Evolutionary conservation across 2,113 vertebrate genomes (phyloP).

Genomic region (Sorex araneus): DNA sequence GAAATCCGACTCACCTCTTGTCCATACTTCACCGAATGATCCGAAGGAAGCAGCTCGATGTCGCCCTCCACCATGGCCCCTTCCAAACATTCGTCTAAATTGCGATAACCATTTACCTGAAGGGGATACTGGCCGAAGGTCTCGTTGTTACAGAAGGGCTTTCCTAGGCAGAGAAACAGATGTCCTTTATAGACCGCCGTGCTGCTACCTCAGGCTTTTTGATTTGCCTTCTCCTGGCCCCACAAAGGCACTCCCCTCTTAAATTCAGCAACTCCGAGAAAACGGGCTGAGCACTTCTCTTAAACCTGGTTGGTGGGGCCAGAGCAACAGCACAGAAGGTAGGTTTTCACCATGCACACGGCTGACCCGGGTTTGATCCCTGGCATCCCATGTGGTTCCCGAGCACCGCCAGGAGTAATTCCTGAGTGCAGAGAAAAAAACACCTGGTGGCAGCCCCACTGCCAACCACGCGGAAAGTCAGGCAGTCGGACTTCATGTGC

Average conservation of each 20-base stretch:
- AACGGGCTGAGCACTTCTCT: neutral
- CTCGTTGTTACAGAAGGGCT: slow-evolving; percentile 95
- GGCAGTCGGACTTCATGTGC: neutral
- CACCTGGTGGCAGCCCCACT: neutral
- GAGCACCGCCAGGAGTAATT: too few species aligned
- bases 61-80: slow-evolving; percentile 97
- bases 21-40: slow-evolving; percentile 89
- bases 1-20: slow-evolving; percentile 92
- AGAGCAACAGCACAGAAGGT: too few species aligned
- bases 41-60: slow-evolving; percentile 91
- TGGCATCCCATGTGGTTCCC: too few species aligned
- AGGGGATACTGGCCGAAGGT: slow-evolving; percentile 99
- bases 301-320: too few species aligned
- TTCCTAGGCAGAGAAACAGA: slow-evolving; percentile 88
- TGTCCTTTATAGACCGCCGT: slow-evolving; percentile 19
- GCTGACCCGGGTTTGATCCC: too few species aligned
- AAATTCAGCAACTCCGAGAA: slow-evolving; percentile 24
- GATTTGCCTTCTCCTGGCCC: neutral
- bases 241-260: neutral
- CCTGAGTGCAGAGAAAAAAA: too few species aligned
- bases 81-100: slow-evolving; percentile 96
- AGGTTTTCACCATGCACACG: too few species aligned
- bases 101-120: slow-evolving; percentile 97
- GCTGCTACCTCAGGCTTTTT: neutral
- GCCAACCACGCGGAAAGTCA: neutral